phyloP scores from a whole-genome alignment of 2,113 vertebrate species.

The Solenodon paradoxus region DNA sequence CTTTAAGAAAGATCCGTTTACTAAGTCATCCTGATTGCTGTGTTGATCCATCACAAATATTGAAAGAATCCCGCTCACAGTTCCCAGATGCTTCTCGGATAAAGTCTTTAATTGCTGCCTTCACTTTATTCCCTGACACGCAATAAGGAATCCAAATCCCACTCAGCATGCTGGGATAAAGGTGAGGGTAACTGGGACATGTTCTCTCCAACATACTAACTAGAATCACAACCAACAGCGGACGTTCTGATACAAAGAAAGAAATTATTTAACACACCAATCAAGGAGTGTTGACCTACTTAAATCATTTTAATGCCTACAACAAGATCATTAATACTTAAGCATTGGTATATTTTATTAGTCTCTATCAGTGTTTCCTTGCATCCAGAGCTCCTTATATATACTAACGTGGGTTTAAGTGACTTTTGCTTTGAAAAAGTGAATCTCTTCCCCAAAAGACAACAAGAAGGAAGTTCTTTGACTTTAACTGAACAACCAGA shows the following conservation, averaged over 20 bases:
- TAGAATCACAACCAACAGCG: neutral
- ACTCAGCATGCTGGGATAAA: neutral
- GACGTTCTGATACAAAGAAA: neutral
- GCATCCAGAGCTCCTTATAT: neutral
- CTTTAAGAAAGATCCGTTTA: slow-evolving; percentile 10
- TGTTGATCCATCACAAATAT: slow-evolving; percentile 11
- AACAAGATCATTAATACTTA: neutral
- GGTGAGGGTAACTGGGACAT: neutral
- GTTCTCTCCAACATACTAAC: neutral
- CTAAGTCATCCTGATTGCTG: slow-evolving; percentile 26
- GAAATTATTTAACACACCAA: neutral
- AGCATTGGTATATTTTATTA: neutral
- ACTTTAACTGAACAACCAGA: neutral
- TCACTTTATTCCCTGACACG: neutral
- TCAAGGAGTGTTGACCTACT: neutral
- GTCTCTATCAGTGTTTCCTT: neutral
- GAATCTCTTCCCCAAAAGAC: neutral
- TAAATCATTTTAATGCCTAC: neutral
- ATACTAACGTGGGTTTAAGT: neutral
- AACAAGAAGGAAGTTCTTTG: neutral
- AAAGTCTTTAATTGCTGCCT: slow-evolving; percentile 14
- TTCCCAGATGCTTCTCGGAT: slow-evolving; percentile 31
- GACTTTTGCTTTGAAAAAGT: slow-evolving; percentile 3
- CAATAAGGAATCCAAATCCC: neutral
- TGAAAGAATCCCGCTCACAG: neutral